Conservation (phyloP, 2,888 invertebrate genomes). For the Tetragonisca angustula region DNA sequence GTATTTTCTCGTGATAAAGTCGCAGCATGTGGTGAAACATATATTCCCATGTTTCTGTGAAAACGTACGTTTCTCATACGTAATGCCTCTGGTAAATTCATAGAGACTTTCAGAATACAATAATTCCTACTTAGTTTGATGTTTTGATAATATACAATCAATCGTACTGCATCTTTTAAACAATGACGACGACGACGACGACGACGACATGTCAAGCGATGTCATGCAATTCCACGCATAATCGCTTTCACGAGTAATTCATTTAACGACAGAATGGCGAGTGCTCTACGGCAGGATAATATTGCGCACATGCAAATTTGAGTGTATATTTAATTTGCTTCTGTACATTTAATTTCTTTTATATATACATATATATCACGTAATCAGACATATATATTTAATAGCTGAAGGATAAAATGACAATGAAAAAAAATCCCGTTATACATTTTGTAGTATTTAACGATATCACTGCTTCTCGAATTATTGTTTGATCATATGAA, state of each 20-base stretch:
- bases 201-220: conserved; percentile 63
- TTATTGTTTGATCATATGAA: not conserved
- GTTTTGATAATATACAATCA: conserved; percentile 30
- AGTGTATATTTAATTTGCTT: not conserved
- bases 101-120: not conserved
- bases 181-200: conserved; percentile 6
- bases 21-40: conserved; percentile 40
- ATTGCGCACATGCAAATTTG: conserved; percentile 34
- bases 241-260: conserved; percentile 66
- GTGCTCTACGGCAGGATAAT: conserved; percentile 13
- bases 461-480: not conserved
- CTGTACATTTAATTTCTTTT: not conserved
- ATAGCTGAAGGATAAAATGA: not conserved
- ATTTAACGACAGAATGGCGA: conserved; percentile 61
- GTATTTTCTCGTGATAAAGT: conserved; percentile 38
- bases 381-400: not conserved
- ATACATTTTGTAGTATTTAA: not conserved
- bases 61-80: not conserved
- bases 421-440: conserved; percentile 9
- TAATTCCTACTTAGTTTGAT: not conserved
- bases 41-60: not conserved
- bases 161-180: conserved; percentile 28
- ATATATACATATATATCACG: not conserved
- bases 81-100: not conserved
- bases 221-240: conserved; percentile 59